Conservation (phyloP, 2,797 vertebrate species). For the Coregonus sp. region DNA sequence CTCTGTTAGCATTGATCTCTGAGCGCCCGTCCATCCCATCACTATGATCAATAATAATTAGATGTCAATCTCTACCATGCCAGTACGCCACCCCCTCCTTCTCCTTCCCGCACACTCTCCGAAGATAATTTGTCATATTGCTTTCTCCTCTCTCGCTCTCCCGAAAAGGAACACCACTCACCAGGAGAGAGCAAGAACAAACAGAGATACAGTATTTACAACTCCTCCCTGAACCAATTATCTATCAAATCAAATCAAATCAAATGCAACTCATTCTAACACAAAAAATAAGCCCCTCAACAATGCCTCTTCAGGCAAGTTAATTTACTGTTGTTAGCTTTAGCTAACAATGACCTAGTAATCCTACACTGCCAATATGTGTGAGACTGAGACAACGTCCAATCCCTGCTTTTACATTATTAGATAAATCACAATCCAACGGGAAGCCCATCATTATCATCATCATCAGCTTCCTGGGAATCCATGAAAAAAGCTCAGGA, state of each 20-base stretch:
- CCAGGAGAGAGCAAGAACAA: background rate
- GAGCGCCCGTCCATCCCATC: conserved; percentile 33
- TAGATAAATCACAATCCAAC: background rate
- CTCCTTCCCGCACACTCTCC: conserved; percentile 17
- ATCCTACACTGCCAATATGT: background rate
- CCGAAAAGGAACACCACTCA: background rate
- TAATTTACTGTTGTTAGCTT: too few relatives aligned
- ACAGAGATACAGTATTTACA: too few relatives aligned
- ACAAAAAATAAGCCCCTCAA: too few relatives aligned
- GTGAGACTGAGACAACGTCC: background rate
- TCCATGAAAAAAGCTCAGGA: background rate
- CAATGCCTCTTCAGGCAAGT: too few relatives aligned
- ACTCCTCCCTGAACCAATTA: too few relatives aligned
- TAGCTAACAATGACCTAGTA: too few relatives aligned
- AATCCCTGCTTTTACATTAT: background rate
- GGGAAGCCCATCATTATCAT: background rate
- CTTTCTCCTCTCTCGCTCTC: background rate
- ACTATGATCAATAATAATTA: conserved; percentile 32
- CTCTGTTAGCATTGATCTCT: conserved; percentile 61
- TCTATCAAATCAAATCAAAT: too few relatives aligned
- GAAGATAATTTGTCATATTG: conserved; percentile 43
- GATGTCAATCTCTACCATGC: conserved; percentile 3
- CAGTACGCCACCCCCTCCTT: conserved; percentile 9
- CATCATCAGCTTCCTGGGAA: background rate
- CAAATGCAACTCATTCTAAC: too few relatives aligned